Percentiles rank a stretch among this genome's conserved stretches.
Evolutionary conservation across 2,113 vertebrate genomes (phyloP).

Genomic region (Chitala chitala): DNA sequence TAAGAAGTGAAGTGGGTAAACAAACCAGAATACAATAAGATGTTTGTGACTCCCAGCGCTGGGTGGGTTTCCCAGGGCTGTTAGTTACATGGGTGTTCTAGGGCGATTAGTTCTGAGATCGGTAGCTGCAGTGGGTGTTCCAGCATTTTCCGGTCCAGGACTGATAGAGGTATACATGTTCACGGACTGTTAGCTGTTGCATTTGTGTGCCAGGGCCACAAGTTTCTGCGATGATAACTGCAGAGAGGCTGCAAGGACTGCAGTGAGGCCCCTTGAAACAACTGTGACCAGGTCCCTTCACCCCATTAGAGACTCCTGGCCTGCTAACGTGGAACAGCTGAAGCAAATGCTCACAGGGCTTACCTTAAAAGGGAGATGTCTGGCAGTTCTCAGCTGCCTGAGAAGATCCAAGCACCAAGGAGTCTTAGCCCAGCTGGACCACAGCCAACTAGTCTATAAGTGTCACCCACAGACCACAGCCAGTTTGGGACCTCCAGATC

Average conservation of each 20-base stretch:
- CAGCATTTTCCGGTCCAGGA: no score
- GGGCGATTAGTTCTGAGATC: background rate
- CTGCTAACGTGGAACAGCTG: constrained; percentile 21
- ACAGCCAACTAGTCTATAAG: constrained; percentile 3
- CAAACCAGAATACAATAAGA: no score
- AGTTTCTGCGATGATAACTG: background rate
- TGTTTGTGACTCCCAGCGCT: background rate
- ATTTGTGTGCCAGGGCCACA: background rate
- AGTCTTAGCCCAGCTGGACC: constrained; percentile 6
- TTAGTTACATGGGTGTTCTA: background rate
- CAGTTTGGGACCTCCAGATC: background rate
- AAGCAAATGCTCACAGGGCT: background rate
- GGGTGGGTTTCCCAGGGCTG: background rate
- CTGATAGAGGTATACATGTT: no score
- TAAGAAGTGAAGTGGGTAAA: no score
- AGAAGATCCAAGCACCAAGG: background rate
- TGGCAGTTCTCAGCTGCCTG: background rate
- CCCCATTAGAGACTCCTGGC: constrained; percentile 10
- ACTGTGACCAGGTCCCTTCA: background rate
- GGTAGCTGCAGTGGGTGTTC: no score
- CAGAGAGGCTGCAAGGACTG: background rate
- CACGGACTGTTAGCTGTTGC: no score
- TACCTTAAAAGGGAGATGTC: constrained; percentile 24
- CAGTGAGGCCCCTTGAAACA: background rate
- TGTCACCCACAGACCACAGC: background rate